These are phyloP conservation scores for Suillia variegata DNA, from an alignment of 2,888 invertebrate genomes.

Conservation along the genomic window DNA sequence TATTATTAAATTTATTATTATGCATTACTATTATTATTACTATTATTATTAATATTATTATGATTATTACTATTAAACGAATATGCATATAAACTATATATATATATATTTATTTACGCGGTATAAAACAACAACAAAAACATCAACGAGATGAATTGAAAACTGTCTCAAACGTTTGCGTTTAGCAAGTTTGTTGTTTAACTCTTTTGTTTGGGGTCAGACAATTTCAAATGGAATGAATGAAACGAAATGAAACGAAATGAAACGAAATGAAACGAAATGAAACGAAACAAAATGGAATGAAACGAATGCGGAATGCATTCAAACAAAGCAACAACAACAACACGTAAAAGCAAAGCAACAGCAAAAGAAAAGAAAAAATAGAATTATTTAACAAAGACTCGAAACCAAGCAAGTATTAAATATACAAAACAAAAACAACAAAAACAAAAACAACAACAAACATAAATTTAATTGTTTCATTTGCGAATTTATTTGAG, in stretches of 20 bases:
- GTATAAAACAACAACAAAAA: constrained; percentile 27
- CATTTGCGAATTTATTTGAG: constrained; percentile 25
- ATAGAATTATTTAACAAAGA: too few relatives aligned
- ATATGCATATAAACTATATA: constrained; percentile 20
- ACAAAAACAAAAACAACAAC: too few relatives aligned
- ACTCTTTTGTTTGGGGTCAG: too few relatives aligned
- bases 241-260: constrained; percentile 24
- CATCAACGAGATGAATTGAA: constrained; percentile 5
- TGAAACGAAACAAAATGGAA: constrained; percentile 23
- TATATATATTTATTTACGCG: constrained; percentile 42
- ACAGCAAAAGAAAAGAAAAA: too few relatives aligned
- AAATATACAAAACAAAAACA: constrained; percentile 40
- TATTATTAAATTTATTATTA: constrained; percentile 15
- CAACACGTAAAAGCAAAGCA: too few relatives aligned
- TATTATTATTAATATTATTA: too few relatives aligned
- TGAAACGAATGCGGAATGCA: constrained; percentile 23
- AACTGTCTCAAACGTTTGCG: neutral
- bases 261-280: constrained; percentile 21
- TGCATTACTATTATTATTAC: constrained; percentile 7
- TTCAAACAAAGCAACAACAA: constrained; percentile 33
- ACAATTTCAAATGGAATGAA: too few relatives aligned
- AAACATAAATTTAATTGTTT: constrained; percentile 6
- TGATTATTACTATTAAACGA: too few relatives aligned
- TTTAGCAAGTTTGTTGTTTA: too few relatives aligned
- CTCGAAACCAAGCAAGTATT: constrained; percentile 62